Percentiles rank a stretch among this genome's conserved stretches.
Evolutionary conservation across 2,797 vertebrate genomes (phyloP).

Genomic region (Pogonophryne albipinna): DNA sequence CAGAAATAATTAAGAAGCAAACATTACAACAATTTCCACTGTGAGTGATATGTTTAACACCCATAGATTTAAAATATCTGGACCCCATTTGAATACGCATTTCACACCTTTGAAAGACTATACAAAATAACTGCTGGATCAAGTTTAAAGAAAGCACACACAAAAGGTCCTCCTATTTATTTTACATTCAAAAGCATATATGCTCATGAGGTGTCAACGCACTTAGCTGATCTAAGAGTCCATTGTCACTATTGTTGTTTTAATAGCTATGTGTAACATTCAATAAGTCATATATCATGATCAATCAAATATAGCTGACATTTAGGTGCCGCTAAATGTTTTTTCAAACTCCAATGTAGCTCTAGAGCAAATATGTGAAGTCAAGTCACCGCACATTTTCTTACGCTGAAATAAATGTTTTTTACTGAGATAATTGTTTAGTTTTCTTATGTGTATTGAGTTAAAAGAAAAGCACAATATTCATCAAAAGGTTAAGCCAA

Average conservation of each 20-base stretch:
- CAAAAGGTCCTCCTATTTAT: background rate
- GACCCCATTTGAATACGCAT: background rate
- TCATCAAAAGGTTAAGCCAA: conserved; percentile 6
- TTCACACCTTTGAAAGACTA: background rate
- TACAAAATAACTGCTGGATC: background rate
- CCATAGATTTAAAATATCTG: background rate
- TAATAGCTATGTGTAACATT: background rate
- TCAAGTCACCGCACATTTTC: background rate
- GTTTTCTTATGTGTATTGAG: background rate
- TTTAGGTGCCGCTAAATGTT: background rate
- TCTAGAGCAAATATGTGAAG: background rate
- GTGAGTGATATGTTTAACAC: background rate
- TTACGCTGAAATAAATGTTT: background rate
- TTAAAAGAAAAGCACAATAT: conserved; percentile 6
- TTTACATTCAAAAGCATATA: background rate
- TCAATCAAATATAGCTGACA: background rate
- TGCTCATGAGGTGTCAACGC: background rate
- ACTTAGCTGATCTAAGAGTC: background rate
- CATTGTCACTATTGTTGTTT: background rate
- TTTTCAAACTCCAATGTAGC: background rate
- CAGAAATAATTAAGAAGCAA: conserved; percentile 1
- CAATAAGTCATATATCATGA: conserved; percentile 7
- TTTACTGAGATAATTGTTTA: background rate
- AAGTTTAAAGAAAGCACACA: background rate
- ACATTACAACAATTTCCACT: background rate